These are phyloP conservation scores for Apotomis turbidana DNA, from an alignment of 2,888 invertebrate species.

Conservation along the genomic window DNA sequence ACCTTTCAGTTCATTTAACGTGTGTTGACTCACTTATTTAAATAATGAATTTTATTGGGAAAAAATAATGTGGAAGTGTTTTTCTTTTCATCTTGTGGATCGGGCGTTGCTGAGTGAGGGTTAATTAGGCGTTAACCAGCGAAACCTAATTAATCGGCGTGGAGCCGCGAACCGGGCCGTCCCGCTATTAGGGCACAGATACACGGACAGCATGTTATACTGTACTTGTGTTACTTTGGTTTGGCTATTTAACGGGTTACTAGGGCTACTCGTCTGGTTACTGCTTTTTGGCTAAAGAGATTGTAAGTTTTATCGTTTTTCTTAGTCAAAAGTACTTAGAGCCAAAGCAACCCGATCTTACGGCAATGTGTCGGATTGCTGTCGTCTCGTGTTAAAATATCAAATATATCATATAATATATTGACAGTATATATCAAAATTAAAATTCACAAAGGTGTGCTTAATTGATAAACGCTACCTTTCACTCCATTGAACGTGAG, in stretches of 20 bases:
- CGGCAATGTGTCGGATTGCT: too few relatives aligned
- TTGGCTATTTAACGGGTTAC: too few relatives aligned
- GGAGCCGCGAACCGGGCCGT: conserved; percentile 47
- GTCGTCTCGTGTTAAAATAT: too few relatives aligned
- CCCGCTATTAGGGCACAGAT: conserved; percentile 41
- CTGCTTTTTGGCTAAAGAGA: too few relatives aligned
- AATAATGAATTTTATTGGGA: conserved; percentile 16
- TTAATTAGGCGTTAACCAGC: conserved; percentile 63
- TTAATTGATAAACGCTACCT: background rate
- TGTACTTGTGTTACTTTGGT: too few relatives aligned
- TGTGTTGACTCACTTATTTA: conserved; percentile 2
- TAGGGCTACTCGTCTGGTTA: too few relatives aligned
- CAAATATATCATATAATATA: too few relatives aligned
- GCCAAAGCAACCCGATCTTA: too few relatives aligned
- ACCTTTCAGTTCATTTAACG: background rate
- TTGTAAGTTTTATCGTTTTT: too few relatives aligned
- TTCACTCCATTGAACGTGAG: background rate
- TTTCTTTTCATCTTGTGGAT: conserved; percentile 44
- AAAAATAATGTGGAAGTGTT: conserved; percentile 27
- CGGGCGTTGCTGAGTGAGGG: conserved; percentile 52
- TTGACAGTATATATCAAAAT: too few relatives aligned
- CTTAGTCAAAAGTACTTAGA: too few relatives aligned
- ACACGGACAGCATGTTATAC: background rate
- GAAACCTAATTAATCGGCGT: conserved; percentile 63
- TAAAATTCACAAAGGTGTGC: background rate